Percentiles rank a stretch among this genome's conserved stretches.
phyloP scores from a whole-genome alignment of 2,113 vertebrate genomes.

The Ailurus styani region DNA sequence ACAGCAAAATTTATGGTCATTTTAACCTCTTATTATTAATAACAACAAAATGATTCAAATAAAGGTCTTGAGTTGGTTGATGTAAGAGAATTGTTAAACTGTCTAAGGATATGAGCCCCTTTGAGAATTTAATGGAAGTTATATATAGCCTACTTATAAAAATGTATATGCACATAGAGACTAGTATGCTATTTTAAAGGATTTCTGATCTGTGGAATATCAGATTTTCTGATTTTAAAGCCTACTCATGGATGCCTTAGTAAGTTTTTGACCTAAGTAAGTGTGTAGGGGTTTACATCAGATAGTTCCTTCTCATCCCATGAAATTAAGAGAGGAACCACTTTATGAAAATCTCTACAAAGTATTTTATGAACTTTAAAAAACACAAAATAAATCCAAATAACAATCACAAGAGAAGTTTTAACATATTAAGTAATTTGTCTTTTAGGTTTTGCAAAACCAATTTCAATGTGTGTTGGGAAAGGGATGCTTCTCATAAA shows the following conservation, averaged over 20 bases:
- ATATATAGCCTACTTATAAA: background rate
- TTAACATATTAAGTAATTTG: background rate
- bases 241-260: rapidly evolving
- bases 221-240: background rate
- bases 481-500: background rate
- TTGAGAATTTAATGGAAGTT: background rate
- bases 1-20: background rate
- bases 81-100: background rate
- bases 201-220: background rate
- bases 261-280: background rate
- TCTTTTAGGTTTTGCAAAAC: background rate
- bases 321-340: background rate
- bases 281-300: background rate
- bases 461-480: background rate
- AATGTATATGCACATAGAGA: rapidly evolving
- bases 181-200: no score
- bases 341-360: background rate
- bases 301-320: background rate
- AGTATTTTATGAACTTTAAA: background rate
- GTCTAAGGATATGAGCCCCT: background rate
- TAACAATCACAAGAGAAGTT: background rate
- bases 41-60: background rate
- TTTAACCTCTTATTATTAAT: background rate
- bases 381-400: background rate
- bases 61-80: background rate